phyloP scores from a whole-genome alignment of 2,113 vertebrate species.

The Megalops atlanticus region DNA sequence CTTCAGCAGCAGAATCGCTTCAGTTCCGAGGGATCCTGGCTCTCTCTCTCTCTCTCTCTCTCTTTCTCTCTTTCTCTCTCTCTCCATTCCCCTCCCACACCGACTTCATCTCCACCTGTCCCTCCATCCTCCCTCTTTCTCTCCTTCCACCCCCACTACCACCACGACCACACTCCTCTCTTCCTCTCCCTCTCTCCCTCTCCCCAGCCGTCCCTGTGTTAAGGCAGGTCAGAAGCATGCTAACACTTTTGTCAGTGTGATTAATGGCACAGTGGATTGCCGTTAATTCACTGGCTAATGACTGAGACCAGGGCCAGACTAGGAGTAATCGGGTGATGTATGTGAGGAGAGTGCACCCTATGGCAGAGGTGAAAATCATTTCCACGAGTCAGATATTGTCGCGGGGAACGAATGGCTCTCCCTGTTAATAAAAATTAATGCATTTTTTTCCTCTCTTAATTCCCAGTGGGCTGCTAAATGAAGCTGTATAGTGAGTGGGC shows the following conservation, averaged over 20 bases:
- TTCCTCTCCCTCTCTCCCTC: conserved; percentile 35
- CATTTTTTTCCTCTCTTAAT: conserved; percentile 70
- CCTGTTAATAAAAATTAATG: conserved; percentile 95
- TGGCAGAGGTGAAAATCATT: conserved; percentile 99
- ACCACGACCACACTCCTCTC: no score
- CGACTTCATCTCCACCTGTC: not conserved
- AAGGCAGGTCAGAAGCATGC: conserved; percentile 79
- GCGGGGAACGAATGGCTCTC: conserved; percentile 84
- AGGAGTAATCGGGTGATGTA: conserved; percentile 96
- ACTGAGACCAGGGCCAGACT: conserved; percentile 85
- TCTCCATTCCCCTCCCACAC: conserved; percentile 37
- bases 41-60: conserved; percentile 27
- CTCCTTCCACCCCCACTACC: conserved; percentile 12
- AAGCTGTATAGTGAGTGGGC: conserved; percentile 62
- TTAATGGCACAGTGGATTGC: conserved; percentile 92
- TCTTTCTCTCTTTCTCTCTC: not conserved
- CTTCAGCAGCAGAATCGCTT: conserved; percentile 37
- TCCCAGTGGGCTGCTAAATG: conserved; percentile 75
- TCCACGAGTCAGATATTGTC: conserved; percentile 93
- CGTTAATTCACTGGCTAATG: conserved; percentile 99
- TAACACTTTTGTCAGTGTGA: conserved; percentile 98
- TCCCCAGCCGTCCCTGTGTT: conserved; percentile 65
- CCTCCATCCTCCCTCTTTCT: conserved; percentile 19
- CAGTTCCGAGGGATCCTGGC: conserved; percentile 45
- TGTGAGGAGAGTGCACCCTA: conserved; percentile 82